Conservation (phyloP, 2,797 vertebrate genomes). For the Tenualosa ilisha region DNA sequence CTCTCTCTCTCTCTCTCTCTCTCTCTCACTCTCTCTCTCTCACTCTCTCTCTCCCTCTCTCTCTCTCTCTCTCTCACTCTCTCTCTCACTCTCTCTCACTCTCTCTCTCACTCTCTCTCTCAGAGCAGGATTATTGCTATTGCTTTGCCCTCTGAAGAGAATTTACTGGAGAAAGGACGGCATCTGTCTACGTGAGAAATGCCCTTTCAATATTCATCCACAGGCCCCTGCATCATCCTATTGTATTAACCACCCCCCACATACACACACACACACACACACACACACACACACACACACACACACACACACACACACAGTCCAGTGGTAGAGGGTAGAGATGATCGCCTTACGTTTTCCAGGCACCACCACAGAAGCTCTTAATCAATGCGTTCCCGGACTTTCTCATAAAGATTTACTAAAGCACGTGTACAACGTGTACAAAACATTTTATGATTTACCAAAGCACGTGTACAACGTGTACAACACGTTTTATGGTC, state of each 20-base stretch:
- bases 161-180: slow-evolving; percentile 60
- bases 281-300: no score
- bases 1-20: slow-evolving; percentile 1
- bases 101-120: not conserved
- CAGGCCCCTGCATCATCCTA: slow-evolving; percentile 56
- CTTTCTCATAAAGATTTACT: slow-evolving; percentile 25
- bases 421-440: not conserved
- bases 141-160: slow-evolving; percentile 43
- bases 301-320: not conserved
- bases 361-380: not conserved
- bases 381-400: slow-evolving; percentile 26
- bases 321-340: slow-evolving; percentile 20
- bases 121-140: slow-evolving; percentile 2
- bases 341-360: slow-evolving; percentile 55
- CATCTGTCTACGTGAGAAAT: slow-evolving; percentile 63
- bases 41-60: not conserved
- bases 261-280: no score
- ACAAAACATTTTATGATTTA: no score
- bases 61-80: not conserved
- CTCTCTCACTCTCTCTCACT: not conserved
- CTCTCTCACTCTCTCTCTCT: not conserved
- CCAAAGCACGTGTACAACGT: no score
- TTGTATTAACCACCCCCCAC: slow-evolving; percentile 43
- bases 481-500: not conserved
- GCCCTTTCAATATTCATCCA: slow-evolving; percentile 56